These are phyloP conservation scores for Menidia beryllina DNA, from an alignment of 2,113 vertebrate species.

Conservation along the genomic window DNA sequence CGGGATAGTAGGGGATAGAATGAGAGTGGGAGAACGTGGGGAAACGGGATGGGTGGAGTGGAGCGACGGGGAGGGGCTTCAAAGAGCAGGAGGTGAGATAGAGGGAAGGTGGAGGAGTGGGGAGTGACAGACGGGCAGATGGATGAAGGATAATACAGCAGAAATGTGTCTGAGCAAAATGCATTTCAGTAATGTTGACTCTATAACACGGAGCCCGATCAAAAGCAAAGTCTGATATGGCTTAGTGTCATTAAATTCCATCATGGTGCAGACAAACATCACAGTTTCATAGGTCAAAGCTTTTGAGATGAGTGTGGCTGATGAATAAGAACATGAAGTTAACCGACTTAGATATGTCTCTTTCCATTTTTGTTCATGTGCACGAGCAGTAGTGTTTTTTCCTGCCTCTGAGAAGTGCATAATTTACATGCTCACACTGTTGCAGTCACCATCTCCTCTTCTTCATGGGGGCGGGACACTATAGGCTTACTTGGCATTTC, in stretches of 20 bases:
- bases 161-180: constrained; percentile 50
- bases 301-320: constrained; percentile 5
- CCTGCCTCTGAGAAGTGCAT: not conserved
- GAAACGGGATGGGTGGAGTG: constrained; percentile 48
- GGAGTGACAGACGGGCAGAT: constrained; percentile 72
- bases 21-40: constrained; percentile 28
- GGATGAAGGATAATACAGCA: constrained; percentile 67
- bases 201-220: constrained; percentile 53
- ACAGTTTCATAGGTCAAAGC: constrained; percentile 22
- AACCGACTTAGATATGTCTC: not conserved
- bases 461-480: constrained; percentile 40
- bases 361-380: not conserved
- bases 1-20: constrained; percentile 52
- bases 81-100: constrained; percentile 53
- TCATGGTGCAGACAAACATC: not conserved
- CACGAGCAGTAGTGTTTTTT: not conserved
- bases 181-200: constrained; percentile 65
- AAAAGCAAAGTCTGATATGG: constrained; percentile 44
- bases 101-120: constrained; percentile 66
- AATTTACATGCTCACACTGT: constrained; percentile 26
- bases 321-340: not conserved
- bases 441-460: constrained; percentile 49
- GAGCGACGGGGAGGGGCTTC: constrained; percentile 37
- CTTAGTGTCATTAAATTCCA: constrained; percentile 47
- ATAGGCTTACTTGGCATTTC: constrained; percentile 54